These are phyloP conservation scores for Machimus atricapillus DNA, from an alignment of 2,888 invertebrate species.

Conservation along the genomic window DNA sequence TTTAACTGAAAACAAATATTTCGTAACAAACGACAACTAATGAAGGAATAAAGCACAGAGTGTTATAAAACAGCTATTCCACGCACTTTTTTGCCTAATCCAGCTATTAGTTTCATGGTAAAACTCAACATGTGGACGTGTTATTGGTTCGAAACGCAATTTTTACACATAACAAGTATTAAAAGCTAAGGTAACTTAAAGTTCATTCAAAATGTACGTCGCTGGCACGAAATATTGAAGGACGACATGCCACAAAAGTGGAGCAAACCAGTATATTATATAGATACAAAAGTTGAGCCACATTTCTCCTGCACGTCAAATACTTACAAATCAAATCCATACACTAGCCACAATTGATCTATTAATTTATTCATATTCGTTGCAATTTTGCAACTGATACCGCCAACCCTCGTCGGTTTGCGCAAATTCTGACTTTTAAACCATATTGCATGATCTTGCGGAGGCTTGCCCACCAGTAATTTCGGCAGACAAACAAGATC, in stretches of 20 bases:
- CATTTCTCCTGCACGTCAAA: neutral
- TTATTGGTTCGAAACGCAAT: neutral
- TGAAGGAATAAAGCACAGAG: neutral
- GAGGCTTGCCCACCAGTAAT: neutral
- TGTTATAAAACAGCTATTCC: neutral
- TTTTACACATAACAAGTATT: neutral
- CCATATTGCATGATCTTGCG: neutral
- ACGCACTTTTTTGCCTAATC: neutral
- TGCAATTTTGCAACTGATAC: neutral
- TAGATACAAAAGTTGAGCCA: neutral
- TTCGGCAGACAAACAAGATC: neutral
- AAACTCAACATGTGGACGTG: neutral
- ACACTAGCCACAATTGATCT: neutral
- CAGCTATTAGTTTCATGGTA: neutral
- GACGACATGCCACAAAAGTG: neutral
- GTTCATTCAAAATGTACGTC: neutral
- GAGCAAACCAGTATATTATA: neutral
- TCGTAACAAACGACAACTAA: neutral
- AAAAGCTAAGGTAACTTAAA: neutral
- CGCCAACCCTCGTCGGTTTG: neutral
- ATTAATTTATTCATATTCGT: neutral
- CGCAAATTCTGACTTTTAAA: neutral
- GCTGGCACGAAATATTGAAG: neutral
- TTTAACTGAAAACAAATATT: neutral
- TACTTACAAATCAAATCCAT: neutral